Conservation (phyloP, 1,140 invertebrate genomes). For the Diachasma alloeum region DNA sequence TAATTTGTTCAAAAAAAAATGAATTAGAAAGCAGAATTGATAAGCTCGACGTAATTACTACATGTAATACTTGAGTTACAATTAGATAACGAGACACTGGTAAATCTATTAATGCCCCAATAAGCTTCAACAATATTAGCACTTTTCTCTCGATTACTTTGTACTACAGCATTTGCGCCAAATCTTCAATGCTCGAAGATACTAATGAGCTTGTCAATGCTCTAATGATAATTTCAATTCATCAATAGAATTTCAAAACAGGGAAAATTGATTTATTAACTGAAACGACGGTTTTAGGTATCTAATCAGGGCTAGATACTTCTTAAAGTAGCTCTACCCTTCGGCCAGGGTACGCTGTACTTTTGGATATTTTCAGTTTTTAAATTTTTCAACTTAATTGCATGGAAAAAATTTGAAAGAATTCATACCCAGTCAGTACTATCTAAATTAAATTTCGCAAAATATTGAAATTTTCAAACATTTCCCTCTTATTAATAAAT, state of each 20-base stretch:
- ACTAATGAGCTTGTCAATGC: not conserved
- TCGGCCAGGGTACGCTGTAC: too few relatives aligned
- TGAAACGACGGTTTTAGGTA: not conserved
- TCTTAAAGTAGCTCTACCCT: too few relatives aligned
- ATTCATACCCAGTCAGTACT: too few relatives aligned
- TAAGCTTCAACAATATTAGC: not conserved
- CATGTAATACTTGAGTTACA: slow-evolving; percentile 1
- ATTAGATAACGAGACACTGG: slow-evolving; percentile 5
- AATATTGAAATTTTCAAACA: too few relatives aligned
- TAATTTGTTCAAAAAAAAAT: too few relatives aligned
- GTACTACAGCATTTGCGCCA: not conserved
- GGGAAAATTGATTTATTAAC: not conserved
- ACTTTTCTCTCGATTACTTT: not conserved
- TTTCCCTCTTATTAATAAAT: too few relatives aligned
- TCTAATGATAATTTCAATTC: not conserved
- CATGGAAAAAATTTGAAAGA: too few relatives aligned
- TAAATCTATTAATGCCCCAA: slow-evolving; percentile 1
- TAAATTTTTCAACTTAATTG: too few relatives aligned
- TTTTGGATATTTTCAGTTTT: too few relatives aligned
- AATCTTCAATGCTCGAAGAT: not conserved
- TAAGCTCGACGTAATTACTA: not conserved
- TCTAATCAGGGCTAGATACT: not conserved
- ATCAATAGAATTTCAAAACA: not conserved
- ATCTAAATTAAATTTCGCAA: too few relatives aligned
- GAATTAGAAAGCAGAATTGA: not conserved